phyloP scores from a whole-genome alignment of 2,113 vertebrate species.

The Plecturocebus donacophilus region DNA sequence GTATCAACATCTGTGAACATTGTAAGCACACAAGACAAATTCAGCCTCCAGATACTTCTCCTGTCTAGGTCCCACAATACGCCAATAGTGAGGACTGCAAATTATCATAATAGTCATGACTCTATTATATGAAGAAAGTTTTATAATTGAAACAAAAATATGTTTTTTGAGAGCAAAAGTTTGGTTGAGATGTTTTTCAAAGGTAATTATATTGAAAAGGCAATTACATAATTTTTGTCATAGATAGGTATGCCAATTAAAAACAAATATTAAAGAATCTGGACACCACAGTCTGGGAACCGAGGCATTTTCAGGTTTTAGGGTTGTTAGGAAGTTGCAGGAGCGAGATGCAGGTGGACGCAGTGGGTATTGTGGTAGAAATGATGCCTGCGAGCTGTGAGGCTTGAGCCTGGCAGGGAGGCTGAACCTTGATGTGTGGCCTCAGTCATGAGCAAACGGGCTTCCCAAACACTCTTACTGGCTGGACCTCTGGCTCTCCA shows the following conservation, averaged over 20 bases:
- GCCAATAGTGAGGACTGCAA: background rate
- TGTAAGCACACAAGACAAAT: background rate
- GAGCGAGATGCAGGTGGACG: accelerated
- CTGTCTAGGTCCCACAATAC: background rate
- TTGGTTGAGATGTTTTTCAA: background rate
- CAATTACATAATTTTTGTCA: background rate
- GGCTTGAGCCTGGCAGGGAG: accelerated
- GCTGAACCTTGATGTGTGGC: accelerated
- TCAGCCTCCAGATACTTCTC: background rate
- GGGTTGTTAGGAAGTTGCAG: accelerated
- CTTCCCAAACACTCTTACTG: conserved; percentile 91
- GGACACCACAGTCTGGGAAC: accelerated
- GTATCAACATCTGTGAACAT: background rate
- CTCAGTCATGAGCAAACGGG: accelerated
- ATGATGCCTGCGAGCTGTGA: background rate
- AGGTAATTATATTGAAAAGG: background rate
- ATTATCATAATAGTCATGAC: background rate
- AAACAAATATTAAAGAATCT: background rate
- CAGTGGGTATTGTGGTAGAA: accelerated
- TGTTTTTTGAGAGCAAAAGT: background rate
- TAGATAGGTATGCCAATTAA: background rate
- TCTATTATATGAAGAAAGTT: background rate
- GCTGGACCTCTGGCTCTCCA: conserved; percentile 92
- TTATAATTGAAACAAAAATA: background rate
- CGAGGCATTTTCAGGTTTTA: accelerated